Base-by-base conservation (phyloP, 2,113 vertebrate genomes). In the Vidua macroura region DNA sequence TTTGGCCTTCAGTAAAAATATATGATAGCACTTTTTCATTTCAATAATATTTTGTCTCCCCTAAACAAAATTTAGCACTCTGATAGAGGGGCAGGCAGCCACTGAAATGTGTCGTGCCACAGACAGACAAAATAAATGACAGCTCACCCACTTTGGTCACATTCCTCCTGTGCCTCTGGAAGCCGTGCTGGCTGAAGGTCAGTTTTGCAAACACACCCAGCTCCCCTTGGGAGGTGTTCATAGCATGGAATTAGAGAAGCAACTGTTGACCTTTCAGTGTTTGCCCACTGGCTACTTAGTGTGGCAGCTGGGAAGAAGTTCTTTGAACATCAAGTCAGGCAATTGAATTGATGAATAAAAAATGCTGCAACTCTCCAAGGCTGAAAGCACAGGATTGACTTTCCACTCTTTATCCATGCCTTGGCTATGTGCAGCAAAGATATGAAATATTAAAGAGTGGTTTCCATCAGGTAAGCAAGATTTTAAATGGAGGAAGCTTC, bases 391-490 rank as follows among this genome's bases (percentile, higher is more conserved):
- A 43, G 56, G 76, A 72, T 90, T 90, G 88, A 53, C 92, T 93
- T 96, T 68, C 60, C 12, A 18, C 39, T 95, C 51, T 85, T 82
- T 27, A 51, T 89, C 82, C 43, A 21, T 69, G 85, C 68, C 80
- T 93, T 78, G 64, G 64, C 49, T 37, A 35, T 81, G 60, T 88
- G 68, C 94, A 92, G 92, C 68, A 60, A 72, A 92, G 88, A 70
- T 74, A 92, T 85, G 89, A 95, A 96, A 92, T 95, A 95, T 90
- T 96, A 21, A 95, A 90, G 67, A 76, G 74, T 80, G 67, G 63
- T 93, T 96, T 97, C 76, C 64, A 92, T 90, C 46, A 77, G 83
- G 90, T 93, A 95, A 88, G 90, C 92, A 95, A 63, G 80, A 95
- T 94, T 94, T 88, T 93, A 86, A 94, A 90, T 88, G 83, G 79